Evolutionary conservation across 2,113 vertebrate genomes (phyloP).

Genomic region (Nothoprocta perdicaria): DNA sequence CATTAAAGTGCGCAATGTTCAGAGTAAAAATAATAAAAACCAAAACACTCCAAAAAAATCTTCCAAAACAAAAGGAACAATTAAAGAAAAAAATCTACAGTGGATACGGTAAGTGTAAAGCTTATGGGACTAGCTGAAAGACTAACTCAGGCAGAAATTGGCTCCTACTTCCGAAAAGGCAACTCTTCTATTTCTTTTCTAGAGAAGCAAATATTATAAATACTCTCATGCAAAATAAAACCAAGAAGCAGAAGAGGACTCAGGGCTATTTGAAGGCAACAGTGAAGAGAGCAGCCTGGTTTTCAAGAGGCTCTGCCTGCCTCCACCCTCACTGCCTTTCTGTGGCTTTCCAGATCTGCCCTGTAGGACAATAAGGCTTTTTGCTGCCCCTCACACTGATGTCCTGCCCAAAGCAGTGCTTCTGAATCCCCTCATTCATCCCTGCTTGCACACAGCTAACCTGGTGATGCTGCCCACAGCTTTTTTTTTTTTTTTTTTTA

Average conservation of each 20-base stretch:
- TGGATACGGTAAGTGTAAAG: neutral
- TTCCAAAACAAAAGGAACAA: slow-evolving; percentile 6
- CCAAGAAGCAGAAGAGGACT: neutral
- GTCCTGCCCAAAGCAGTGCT: neutral
- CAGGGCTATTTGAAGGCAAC: neutral
- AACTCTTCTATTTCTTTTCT: neutral
- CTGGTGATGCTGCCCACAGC: neutral
- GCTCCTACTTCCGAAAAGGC: neutral
- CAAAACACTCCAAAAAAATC: neutral
- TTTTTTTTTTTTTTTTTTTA: too few relatives aligned
- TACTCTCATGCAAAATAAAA: too few relatives aligned
- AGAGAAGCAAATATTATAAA: neutral
- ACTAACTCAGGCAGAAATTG: neutral
- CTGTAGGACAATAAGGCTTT: neutral
- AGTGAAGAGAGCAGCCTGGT: neutral
- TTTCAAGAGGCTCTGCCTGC: neutral
- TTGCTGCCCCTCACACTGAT: neutral
- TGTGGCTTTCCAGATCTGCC: neutral
- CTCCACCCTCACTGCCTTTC: neutral
- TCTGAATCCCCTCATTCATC: neutral
- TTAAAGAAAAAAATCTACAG: neutral
- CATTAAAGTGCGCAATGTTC: neutral
- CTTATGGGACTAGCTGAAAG: neutral
- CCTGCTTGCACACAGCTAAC: neutral
- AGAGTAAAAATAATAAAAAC: neutral